Base-by-base conservation (phyloP, 2,113 vertebrate species). In the Monopterus albus region DNA sequence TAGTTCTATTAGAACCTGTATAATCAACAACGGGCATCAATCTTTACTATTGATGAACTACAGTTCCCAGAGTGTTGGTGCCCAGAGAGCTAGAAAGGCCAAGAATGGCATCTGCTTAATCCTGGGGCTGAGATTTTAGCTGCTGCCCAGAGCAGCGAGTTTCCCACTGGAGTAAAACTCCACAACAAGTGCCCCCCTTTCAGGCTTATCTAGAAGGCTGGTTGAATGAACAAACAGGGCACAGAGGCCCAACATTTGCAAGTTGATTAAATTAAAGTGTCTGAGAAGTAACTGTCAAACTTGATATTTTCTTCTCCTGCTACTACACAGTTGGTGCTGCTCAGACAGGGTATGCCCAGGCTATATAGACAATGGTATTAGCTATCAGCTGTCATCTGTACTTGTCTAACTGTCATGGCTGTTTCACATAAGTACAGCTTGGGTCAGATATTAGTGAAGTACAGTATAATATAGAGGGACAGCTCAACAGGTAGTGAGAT, bases 21-120 rank as follows among this genome's bases (percentile, higher is more conserved):
- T 84, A 79, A 84, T 80, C 78, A 91, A 90, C 87, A 91, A 88
- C 85, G 82, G 81, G 79, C 79, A 89, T 84, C 83, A 90, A 79
- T 85, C 80, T 84, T 81, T 58, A 59, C 72, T 61, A 83, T 86
- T 89, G 88, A 91, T 90, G 91, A 92, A 92, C 90, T 92, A 92
- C 89, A 93, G 86, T 84, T 89, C 87, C 92, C 90, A 89, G 79
- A 72, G 78, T 82, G 85, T 82, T 79, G 80, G 88, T 89, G 86
- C 87, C 80, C 87, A 86, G 58, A 91, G 88, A 93, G 87, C 83
- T 89, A 80, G 71, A 88, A 87, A 89, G 92, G 90, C 89, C 90
- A 79, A 78, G 88, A 92, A 91, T 91, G 87, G 91, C 87, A 91
- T 91, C 87, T 91, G 83, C 83, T 87, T 93, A 92, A 93, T 93